phyloP scores from a whole-genome alignment of 2,888 invertebrate genomes.

The Nysson spinosus region DNA sequence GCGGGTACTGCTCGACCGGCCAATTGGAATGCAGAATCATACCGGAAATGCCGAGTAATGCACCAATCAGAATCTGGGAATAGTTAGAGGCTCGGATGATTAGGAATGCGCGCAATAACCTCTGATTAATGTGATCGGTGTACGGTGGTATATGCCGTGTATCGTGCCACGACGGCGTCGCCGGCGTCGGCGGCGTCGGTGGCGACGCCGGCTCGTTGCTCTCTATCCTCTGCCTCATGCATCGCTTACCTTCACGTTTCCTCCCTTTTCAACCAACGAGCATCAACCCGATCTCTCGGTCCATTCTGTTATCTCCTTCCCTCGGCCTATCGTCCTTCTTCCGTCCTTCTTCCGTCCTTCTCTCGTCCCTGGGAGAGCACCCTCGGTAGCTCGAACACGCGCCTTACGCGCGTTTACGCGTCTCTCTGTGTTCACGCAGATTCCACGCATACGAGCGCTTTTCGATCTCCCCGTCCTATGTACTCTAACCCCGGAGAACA shows the following conservation, averaged over 20 bases:
- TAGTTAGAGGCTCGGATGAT: conserved; percentile 76
- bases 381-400: conserved; percentile 35
- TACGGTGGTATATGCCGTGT: conserved; percentile 67
- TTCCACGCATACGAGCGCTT: conserved; percentile 34
- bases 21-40: conserved; percentile 77
- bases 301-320: conserved; percentile 3
- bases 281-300: conserved; percentile 35
- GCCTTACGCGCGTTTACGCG: conserved; percentile 50
- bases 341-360: background rate
- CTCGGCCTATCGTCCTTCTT: conserved; percentile 28
- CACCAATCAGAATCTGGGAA: conserved; percentile 78
- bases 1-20: conserved; percentile 63
- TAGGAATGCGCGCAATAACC: conserved; percentile 78
- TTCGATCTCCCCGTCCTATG: background rate
- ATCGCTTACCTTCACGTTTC: conserved; percentile 59
- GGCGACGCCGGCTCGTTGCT: conserved; percentile 49
- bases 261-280: conserved; percentile 12
- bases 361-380: conserved; percentile 2
- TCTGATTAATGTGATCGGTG: conserved; percentile 78
- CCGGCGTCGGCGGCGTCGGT: conserved; percentile 44
- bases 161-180: conserved; percentile 59
- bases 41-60: conserved; percentile 78
- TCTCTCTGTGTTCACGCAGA: conserved; percentile 41
- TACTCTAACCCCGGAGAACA: background rate
- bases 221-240: conserved; percentile 70